Base-by-base conservation (phyloP, 2,888 invertebrate genomes). In the Lacanobia wlatinum region DNA sequence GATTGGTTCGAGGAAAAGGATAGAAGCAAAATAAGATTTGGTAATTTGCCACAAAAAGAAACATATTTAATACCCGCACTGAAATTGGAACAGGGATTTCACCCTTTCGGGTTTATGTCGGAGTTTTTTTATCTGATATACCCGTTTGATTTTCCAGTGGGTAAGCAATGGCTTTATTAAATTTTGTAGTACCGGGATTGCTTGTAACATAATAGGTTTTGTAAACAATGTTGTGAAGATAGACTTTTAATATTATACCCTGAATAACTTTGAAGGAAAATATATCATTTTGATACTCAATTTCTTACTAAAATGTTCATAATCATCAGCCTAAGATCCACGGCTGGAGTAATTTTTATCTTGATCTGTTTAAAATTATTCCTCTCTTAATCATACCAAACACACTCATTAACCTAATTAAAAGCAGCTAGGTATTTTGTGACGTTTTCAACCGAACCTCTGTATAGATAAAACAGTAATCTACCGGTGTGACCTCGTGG, bases 61-160 rank as follows among this genome's bases (percentile, higher is more conserved):
- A 94, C 91, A 78, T 96, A 96, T 90, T 92, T 96, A 88, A 93
- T 96, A 89, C 96, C 96, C 61, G 90, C 94, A 78, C 94, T 97
- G 84, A 96, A 96, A 87, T 93, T 97, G 76, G 96, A 97, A 73
- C 96, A 97, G 74, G 97, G 97, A 82, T 95, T 97, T 89, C 96
- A 97, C 89, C 94, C 97, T 82, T 97, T 97, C 90, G 95, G 96
- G 86, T 97, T 97, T 90, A 96, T 97, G 89, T 96, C 97, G 16
- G 91, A 94, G 75, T 96, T 97, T 90, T 96, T 97, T 89, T 96
- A 96, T 82, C 91, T 97, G 88, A 96, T 97, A 88, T 97, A 97
- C 91, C 97, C 97, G 6, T 96, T 96, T 87, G 96, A 97, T 83
- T 97, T 97, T 92, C 97, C 97, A 76, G 91, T 96, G 70, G 97